These are phyloP conservation scores for Caenorhabditis macrosperma DNA, from an alignment of 2,888 invertebrate genomes.

Conservation along the genomic window DNA sequence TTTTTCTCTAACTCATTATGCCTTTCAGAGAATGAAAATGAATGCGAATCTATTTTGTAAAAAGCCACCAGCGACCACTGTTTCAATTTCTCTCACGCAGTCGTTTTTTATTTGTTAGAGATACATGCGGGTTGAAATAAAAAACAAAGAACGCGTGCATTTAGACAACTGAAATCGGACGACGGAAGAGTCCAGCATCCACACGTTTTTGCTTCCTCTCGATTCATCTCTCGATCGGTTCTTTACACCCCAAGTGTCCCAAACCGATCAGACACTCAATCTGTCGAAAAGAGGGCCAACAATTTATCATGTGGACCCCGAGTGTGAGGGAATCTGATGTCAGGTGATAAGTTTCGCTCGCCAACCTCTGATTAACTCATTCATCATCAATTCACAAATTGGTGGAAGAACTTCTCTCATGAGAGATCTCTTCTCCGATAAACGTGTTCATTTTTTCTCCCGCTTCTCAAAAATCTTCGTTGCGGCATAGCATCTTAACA, in stretches of 20 bases:
- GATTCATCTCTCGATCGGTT: slow-evolving; percentile 1
- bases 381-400: slow-evolving; percentile 27
- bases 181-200: neutral
- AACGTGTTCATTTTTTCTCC: neutral
- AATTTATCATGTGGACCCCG: slow-evolving; percentile 49
- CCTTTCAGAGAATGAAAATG: neutral
- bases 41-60: no score
- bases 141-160: slow-evolving; percentile 1
- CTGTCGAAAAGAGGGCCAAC: slow-evolving; percentile 33
- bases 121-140: slow-evolving; percentile 1
- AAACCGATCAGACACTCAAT: slow-evolving; percentile 25
- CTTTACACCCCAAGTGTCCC: slow-evolving; percentile 16
- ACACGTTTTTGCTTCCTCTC: neutral
- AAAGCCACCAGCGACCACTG: neutral
- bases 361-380: neutral
- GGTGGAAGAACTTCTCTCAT: neutral
- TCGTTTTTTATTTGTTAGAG: neutral
- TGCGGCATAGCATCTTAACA: no score
- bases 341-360: slow-evolving; percentile 40
- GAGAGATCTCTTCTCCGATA: no score
- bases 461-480: no score
- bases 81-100: slow-evolving; percentile 3
- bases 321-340: slow-evolving; percentile 39
- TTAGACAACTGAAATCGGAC: neutral
- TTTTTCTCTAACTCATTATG: neutral